Conservation (phyloP, 2,888 invertebrate genomes). For the Megastigmus dorsalis region DNA sequence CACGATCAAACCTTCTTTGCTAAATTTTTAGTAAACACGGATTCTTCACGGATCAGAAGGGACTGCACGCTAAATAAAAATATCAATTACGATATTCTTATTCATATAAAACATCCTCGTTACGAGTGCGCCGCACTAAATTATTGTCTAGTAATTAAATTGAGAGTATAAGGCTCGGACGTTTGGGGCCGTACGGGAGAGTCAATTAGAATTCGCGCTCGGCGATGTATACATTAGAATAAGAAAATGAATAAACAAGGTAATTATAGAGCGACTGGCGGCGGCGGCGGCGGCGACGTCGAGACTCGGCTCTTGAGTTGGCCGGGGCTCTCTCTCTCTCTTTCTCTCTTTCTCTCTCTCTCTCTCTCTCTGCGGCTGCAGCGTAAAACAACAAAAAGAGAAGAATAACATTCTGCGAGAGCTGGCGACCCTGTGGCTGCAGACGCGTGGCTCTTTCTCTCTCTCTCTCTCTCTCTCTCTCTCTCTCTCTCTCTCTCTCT, state of each 20-base stretch:
- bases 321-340: too few relatives aligned
- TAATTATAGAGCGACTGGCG: constrained; percentile 44
- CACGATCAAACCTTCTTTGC: too few relatives aligned
- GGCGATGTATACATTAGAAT: constrained; percentile 48
- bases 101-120: constrained; percentile 31
- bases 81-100: constrained; percentile 43
- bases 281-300: too few relatives aligned
- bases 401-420: constrained; percentile 29
- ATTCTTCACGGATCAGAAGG: too few relatives aligned
- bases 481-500: too few relatives aligned
- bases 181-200: background rate
- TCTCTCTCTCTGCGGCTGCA: background rate
- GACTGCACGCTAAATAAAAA: too few relatives aligned
- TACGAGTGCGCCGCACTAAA: constrained; percentile 33
- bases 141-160: constrained; percentile 47
- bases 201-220: constrained; percentile 47
- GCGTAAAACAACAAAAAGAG: background rate
- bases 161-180: constrained; percentile 15
- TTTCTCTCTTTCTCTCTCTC: too few relatives aligned
- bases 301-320: background rate
- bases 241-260: constrained; percentile 54
- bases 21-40: too few relatives aligned
- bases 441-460: constrained; percentile 52
- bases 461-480: too few relatives aligned
- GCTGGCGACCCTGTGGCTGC: too few relatives aligned